Evolutionary conservation across 2,113 vertebrate genomes (phyloP).

Genomic region (Tonatia bakeri): DNA sequence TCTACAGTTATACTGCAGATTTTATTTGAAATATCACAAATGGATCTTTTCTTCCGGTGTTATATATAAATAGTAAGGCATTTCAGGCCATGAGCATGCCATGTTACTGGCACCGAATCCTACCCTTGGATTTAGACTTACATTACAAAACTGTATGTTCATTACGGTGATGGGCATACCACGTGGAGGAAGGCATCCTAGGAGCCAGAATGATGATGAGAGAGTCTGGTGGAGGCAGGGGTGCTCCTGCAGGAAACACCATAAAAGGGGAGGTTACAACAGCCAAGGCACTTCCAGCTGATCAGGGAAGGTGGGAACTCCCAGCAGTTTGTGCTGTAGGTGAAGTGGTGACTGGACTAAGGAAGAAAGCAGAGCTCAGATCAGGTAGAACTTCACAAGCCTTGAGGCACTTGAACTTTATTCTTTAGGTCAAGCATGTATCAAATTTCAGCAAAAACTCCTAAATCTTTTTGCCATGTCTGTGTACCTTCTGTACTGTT

Average conservation of each 20-base stretch:
- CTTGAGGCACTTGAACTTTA: not conserved
- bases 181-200: not conserved
- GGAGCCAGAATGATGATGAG: not conserved
- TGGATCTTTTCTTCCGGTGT: not conserved
- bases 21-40: conserved; percentile 2
- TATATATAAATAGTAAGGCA: not conserved
- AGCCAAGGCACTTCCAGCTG: not conserved
- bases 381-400: not conserved
- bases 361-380: not conserved
- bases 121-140: not conserved
- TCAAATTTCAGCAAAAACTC: not conserved
- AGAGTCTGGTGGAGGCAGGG: not conserved
- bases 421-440: not conserved
- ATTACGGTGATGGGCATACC: too few relatives aligned
- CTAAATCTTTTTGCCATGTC: not conserved
- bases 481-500: not conserved
- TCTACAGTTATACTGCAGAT: conserved; percentile 8
- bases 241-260: not conserved
- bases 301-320: not conserved
- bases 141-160: not conserved
- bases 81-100: not conserved
- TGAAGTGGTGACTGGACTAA: not conserved
- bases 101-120: not conserved
- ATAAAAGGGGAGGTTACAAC: not conserved
- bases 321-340: not conserved